Conservation (phyloP, 2,113 vertebrate genomes). For the Daboia siamensis region DNA sequence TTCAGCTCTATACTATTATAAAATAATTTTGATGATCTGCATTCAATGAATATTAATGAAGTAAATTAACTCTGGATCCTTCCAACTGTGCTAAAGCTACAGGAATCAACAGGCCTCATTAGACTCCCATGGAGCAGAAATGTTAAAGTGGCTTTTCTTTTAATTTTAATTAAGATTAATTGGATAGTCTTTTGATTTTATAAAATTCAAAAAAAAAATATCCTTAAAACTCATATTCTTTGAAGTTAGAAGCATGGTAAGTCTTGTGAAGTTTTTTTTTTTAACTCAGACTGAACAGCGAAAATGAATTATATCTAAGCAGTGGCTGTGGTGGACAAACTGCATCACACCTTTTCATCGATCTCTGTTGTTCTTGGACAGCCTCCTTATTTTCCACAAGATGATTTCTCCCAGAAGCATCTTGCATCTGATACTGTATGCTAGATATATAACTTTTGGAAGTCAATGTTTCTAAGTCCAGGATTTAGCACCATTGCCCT, state of each 20-base stretch:
- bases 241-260: background rate
- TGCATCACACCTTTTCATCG: rapidly evolving
- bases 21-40: conserved; percentile 57
- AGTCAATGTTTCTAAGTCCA: background rate
- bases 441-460: background rate
- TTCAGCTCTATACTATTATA: conserved; percentile 35
- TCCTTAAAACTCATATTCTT: background rate
- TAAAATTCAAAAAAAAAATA: background rate
- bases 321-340: background rate
- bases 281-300: background rate
- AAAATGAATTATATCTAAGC: background rate
- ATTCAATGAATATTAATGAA: conserved; percentile 68
- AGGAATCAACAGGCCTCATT: conserved; percentile 67
- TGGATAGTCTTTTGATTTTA: conserved; percentile 43
- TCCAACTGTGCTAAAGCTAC: conserved; percentile 62
- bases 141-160: conserved; percentile 66
- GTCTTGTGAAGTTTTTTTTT: background rate
- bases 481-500: background rate
- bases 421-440: background rate
- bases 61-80: conserved; percentile 64
- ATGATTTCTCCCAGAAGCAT: background rate
- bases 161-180: conserved; percentile 66
- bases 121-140: conserved; percentile 69
- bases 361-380: background rate
- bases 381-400: background rate